A percentile compares a stretch with the other conserved stretches of the same genome.
These are phyloP conservation scores for Saccopteryx leptura DNA, from an alignment of 2,113 vertebrate genomes.

Conservation along the genomic window DNA sequence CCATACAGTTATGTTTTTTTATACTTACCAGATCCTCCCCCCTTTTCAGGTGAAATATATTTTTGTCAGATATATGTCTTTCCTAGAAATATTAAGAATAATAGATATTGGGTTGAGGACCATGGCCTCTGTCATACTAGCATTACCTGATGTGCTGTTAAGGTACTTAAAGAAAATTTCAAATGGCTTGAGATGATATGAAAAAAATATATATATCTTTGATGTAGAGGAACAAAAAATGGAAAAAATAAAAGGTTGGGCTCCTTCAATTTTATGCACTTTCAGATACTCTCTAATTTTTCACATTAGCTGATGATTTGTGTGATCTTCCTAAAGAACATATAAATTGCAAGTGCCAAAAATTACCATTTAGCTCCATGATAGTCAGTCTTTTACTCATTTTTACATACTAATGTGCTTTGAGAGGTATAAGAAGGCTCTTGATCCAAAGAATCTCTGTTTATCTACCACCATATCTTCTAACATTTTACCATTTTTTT, in stretches of 20 bases:
- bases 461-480: neutral
- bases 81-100: neutral
- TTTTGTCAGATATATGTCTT: neutral
- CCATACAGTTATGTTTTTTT: neutral
- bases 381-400: neutral
- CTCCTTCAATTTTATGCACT: neutral
- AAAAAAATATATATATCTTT: neutral
- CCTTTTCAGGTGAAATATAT: neutral
- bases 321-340: neutral
- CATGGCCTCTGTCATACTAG: neutral
- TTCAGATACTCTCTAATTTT: neutral
- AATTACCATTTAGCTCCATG: neutral
- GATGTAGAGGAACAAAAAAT: neutral
- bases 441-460: neutral
- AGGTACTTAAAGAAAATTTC: neutral
- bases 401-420: neutral
- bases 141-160: neutral
- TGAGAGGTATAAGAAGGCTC: fast-evolving
- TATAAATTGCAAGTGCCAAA: neutral
- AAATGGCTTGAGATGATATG: neutral
- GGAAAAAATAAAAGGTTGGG: neutral
- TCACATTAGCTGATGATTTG: neutral
- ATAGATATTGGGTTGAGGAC: no score
- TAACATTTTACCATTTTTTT: neutral
- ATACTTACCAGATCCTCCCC: neutral